Percentiles rank a stretch among this genome's conserved stretches.
phyloP scores from a whole-genome alignment of 2,888 invertebrate genomes.

The Drosophila borborema region DNA sequence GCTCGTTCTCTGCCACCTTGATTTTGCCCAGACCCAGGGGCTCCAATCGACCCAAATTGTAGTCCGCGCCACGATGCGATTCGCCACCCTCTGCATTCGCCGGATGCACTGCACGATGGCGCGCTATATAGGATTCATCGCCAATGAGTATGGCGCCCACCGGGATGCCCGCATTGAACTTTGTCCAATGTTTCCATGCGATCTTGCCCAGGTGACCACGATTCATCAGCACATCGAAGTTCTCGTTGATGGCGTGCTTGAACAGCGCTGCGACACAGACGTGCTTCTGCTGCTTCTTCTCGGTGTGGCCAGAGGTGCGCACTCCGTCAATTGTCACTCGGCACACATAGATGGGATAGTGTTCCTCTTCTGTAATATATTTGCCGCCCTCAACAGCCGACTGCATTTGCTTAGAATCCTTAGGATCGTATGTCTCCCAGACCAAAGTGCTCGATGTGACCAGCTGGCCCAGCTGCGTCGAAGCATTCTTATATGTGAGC shows the following conservation, averaged over 20 bases:
- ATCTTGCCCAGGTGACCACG: constrained; percentile 91
- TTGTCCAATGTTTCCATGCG: constrained; percentile 91
- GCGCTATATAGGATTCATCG: constrained; percentile 85
- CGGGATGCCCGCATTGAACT: constrained; percentile 88
- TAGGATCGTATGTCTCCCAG: constrained; percentile 88
- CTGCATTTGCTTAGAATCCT: constrained; percentile 86
- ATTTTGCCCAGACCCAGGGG: constrained; percentile 89
- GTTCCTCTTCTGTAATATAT: constrained; percentile 83
- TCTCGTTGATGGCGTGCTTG: constrained; percentile 87
- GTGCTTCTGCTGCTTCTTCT: constrained; percentile 86
- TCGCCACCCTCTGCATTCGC: constrained; percentile 44
- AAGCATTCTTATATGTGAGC: constrained; percentile 81
- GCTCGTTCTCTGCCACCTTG: constrained; percentile 88
- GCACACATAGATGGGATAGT: constrained; percentile 89
- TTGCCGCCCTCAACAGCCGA: constrained; percentile 89
- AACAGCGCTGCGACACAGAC: constrained; percentile 89
- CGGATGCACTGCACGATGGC: constrained; percentile 77
- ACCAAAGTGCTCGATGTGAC: constrained; percentile 92
- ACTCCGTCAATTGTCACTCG: constrained; percentile 90
- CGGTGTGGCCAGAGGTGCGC: constrained; percentile 89
- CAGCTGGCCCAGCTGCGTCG: constrained; percentile 87
- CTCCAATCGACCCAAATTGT: constrained; percentile 89
- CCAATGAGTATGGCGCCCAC: constrained; percentile 88
- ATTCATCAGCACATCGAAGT: constrained; percentile 91
- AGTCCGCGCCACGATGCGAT: constrained; percentile 82